Percentiles rank a stretch among this genome's conserved stretches.
phyloP scores from a whole-genome alignment of 2,888 invertebrate genomes.

The Sabellastarte sp. region DNA sequence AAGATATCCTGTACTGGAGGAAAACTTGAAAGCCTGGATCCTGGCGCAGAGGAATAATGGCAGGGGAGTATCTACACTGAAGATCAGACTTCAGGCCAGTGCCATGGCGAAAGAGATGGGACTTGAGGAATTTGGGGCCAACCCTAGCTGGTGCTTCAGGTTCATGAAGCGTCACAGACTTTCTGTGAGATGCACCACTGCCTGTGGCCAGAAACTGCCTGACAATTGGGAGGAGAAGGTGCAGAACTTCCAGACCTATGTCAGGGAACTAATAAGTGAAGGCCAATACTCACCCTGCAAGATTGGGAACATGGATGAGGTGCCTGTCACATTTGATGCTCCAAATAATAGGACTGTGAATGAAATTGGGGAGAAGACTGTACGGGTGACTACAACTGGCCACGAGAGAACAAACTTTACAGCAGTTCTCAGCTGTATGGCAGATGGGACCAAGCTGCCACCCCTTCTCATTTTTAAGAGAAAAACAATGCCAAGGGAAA shows the following conservation, averaged over 20 bases:
- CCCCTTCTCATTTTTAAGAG: conserved; percentile 13
- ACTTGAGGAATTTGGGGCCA: conserved; percentile 1
- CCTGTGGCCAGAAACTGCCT: conserved; percentile 3
- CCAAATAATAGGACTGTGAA: conserved; percentile 2
- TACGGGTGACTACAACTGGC: conserved; percentile 9
- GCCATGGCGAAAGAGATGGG: too few relatives aligned
- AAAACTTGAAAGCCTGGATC: too few relatives aligned
- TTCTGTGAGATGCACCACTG: background rate
- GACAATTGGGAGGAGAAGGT: conserved; percentile 3
- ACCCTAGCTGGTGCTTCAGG: conserved; percentile 1
- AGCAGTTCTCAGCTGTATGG: conserved; percentile 10
- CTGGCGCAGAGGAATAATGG: too few relatives aligned
- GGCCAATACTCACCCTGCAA: background rate
- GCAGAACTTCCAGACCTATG: background rate
- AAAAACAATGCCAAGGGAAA: conserved; percentile 15
- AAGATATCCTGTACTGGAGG: too few relatives aligned
- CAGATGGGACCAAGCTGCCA: conserved; percentile 11
- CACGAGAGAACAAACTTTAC: conserved; percentile 14
- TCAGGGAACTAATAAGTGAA: background rate
- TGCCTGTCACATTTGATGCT: conserved; percentile 3
- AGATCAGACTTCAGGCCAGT: too few relatives aligned
- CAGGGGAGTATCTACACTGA: too few relatives aligned
- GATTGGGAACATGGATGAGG: conserved; percentile 3
- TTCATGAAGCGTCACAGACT: conserved; percentile 3
- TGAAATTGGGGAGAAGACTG: background rate